These are phyloP conservation scores for Glyphotaelius pellucidus DNA, from an alignment of 2,888 invertebrate species.

Conservation along the genomic window DNA sequence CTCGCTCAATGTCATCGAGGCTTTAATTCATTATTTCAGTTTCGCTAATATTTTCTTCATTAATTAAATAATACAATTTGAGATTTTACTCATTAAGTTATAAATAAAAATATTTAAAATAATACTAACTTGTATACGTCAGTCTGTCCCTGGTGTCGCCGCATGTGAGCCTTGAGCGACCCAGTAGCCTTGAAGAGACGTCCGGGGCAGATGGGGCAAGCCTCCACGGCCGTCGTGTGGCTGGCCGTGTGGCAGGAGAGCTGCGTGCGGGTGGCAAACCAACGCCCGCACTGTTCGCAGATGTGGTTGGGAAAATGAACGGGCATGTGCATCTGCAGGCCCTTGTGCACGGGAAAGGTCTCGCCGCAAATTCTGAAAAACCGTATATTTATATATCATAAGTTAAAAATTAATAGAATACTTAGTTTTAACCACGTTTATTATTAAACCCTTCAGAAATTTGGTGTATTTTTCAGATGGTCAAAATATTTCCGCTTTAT, in stretches of 20 bases:
- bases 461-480: too few relatives aligned
- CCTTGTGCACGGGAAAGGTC: slow-evolving; percentile 57
- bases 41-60: too few relatives aligned
- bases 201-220: slow-evolving; percentile 60
- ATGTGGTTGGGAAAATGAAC: slow-evolving; percentile 62
- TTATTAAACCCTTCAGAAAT: too few relatives aligned
- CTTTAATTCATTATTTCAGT: too few relatives aligned
- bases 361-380: slow-evolving; percentile 59
- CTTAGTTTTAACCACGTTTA: too few relatives aligned
- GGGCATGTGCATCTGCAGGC: slow-evolving; percentile 59
- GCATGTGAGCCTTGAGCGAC: slow-evolving; percentile 58
- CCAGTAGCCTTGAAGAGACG: slow-evolving; percentile 54
- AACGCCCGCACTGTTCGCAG: slow-evolving; percentile 59
- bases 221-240: slow-evolving; percentile 49
- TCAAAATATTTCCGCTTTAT: too few relatives aligned
- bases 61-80: too few relatives aligned
- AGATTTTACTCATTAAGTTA: too few relatives aligned
- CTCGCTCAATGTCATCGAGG: too few relatives aligned
- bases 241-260: slow-evolving; percentile 52
- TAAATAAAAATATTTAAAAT: too few relatives aligned
- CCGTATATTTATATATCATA: too few relatives aligned
- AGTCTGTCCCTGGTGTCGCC: slow-evolving; percentile 69
- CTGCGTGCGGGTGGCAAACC: slow-evolving; percentile 56
- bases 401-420: too few relatives aligned
- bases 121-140: slow-evolving; percentile 53